These are phyloP conservation scores for Idaea biselata DNA, from an alignment of 2,888 invertebrate genomes.

Conservation along the genomic window DNA sequence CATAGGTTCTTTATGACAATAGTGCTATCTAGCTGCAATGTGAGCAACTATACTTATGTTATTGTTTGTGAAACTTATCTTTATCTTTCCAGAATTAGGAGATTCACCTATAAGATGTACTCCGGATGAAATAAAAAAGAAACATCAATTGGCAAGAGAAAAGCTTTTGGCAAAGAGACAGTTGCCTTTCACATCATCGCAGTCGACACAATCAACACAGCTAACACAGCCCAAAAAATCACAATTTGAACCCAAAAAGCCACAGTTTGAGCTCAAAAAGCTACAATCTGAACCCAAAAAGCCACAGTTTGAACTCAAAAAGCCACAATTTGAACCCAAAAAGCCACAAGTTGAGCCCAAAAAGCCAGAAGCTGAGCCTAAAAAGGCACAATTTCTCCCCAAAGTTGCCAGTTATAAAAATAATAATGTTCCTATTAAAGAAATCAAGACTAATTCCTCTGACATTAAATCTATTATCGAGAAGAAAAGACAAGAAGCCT, in stretches of 20 bases:
- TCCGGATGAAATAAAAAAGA: conserved; percentile 82
- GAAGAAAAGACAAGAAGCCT: conserved; percentile 72
- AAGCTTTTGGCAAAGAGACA: conserved; percentile 77
- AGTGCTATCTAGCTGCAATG: no score
- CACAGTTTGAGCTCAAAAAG: background rate
- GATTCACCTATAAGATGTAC: conserved; percentile 75
- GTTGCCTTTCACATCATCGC: conserved; percentile 61
- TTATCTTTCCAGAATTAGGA: conserved; percentile 38
- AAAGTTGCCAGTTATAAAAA: conserved; percentile 41
- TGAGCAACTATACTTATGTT: background rate
- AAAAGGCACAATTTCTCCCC: conserved; percentile 43
- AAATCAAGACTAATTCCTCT: conserved; percentile 23
- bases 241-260: conserved; percentile 33
- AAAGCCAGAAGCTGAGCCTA: no score
- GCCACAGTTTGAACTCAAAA: background rate
- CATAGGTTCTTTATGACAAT: background rate
- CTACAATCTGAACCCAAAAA: background rate
- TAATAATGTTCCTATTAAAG: conserved; percentile 23
- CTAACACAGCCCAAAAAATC: conserved; percentile 14
- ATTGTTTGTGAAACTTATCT: background rate
- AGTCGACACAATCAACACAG: conserved; percentile 33
- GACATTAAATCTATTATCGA: conserved; percentile 65
- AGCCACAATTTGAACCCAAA: background rate
- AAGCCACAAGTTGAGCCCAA: background rate
- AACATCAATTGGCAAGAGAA: conserved; percentile 81